Evolutionary conservation across 2,888 invertebrate genomes (phyloP), one percentile per base, ranked within the genome.

Genomic region (Harpagoxenus sublaevis): DNA sequence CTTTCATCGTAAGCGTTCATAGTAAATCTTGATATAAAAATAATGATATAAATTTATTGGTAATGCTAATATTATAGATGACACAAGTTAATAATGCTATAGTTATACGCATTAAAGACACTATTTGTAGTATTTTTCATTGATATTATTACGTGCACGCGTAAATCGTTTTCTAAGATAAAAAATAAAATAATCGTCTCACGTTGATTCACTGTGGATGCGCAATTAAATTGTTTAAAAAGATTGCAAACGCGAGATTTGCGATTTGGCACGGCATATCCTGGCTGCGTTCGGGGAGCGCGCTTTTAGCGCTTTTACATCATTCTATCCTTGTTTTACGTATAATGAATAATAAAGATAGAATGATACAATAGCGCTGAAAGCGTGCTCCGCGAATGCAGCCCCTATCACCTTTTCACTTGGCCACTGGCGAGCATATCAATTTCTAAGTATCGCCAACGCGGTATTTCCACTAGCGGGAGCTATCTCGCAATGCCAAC

Each of bases 401-500:
- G n/a, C n/a, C n/a, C n/a, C n/a, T 78, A 48, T 48, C 48, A 28
- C 51, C 57, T 18, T 81, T 45, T n/a, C 18, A 75, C 31, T 83
- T 65, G 70, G 15, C 10, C 23, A 55, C 10, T 62, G 15, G 31
- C 53, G 18, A 55, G 6, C n/a, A 45, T 23, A 51, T 57, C 63
- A 65, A 66, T 42, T 28, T 57, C 15, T 6, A 65, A 39, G 45
- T 83, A 79, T 57, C 70, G 55, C 12, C 51, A 48, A 86, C 83
- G 5, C 35, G 73, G 73, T 81, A 85, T 84, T 87, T 70, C 84
- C 78, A 68, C 75, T 75, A 86, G 73, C 55, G 35, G 28, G 70
- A 78, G 84, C 81, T 75, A 79, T 73, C 66, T 73, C 83, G 84
- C 85, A 78, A 89, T 92, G 92, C 91, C 92, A 92, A 92, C 92